These are phyloP conservation scores for Baryphthengus martii DNA, from an alignment of 2,113 vertebrate species.

Conservation along the genomic window DNA sequence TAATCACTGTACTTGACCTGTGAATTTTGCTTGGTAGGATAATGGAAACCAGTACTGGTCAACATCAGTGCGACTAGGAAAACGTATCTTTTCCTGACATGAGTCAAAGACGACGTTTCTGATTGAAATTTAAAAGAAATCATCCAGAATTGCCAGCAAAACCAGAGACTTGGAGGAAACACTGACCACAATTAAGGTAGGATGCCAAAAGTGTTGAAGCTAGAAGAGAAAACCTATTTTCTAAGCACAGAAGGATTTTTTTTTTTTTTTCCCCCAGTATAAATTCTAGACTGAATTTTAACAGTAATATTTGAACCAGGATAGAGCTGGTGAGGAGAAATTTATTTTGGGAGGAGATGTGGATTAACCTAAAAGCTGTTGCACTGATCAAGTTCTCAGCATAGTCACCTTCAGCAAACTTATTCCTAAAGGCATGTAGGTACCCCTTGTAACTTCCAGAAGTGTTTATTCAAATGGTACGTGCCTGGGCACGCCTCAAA, in stretches of 20 bases:
- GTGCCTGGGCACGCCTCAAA: not conserved
- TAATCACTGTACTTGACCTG: rapidly evolving
- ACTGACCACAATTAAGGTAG: rapidly evolving
- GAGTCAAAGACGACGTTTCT: not conserved
- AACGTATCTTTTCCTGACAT: rapidly evolving
- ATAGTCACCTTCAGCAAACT: not conserved
- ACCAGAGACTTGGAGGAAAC: not conserved
- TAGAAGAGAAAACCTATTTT: not conserved
- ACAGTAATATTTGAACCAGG: not conserved
- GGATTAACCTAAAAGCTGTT: not conserved
- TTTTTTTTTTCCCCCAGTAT: not conserved
- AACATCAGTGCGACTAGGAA: not conserved
- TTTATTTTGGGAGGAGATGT: not conserved
- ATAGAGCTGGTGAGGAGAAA: not conserved
- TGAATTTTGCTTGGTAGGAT: not conserved
- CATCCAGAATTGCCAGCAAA: not conserved
- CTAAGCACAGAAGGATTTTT: no score
- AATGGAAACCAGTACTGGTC: not conserved
- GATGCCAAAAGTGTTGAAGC: not conserved
- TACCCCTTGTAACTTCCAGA: not conserved
- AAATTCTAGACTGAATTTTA: not conserved
- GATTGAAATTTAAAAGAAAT: not conserved
- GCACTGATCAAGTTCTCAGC: not conserved
- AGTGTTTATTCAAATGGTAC: not conserved
- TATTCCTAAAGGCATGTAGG: not conserved